Percentiles rank a stretch among this genome's conserved stretches.
These are phyloP conservation scores for Trogon surrucura DNA, from an alignment of 2,113 vertebrate species.

Conservation along the genomic window DNA sequence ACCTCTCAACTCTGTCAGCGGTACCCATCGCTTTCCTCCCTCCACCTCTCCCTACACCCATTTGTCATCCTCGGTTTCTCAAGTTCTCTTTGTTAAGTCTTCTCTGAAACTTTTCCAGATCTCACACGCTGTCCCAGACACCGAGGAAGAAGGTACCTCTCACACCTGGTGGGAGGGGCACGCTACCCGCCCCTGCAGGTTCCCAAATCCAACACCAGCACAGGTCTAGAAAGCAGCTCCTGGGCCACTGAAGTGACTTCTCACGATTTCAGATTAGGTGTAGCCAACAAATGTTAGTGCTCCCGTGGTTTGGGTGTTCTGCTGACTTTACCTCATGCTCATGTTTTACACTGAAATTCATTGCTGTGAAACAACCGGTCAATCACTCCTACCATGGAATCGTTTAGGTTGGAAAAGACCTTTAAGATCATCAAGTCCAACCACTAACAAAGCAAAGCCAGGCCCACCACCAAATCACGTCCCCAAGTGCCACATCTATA, in stretches of 20 bases:
- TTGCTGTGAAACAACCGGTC: background rate
- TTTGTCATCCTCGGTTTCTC: background rate
- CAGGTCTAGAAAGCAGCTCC: background rate
- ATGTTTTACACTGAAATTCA: too few relatives aligned
- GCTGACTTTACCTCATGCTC: background rate
- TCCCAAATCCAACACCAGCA: background rate
- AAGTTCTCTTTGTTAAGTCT: background rate
- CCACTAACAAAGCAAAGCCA: too few relatives aligned
- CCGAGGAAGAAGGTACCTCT: too few relatives aligned
- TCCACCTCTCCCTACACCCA: background rate
- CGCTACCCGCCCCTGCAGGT: too few relatives aligned
- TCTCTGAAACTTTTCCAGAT: background rate
- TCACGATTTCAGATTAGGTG: fast-evolving
- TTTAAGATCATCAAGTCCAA: too few relatives aligned
- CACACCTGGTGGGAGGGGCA: too few relatives aligned
- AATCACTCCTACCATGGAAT: background rate
- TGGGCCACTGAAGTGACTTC: background rate
- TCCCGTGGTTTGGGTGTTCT: background rate
- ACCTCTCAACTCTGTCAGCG: background rate
- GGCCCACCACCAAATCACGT: too few relatives aligned
- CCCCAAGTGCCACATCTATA: too few relatives aligned
- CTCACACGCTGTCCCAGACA: background rate
- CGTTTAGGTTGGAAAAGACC: too few relatives aligned
- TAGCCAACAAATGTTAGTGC: background rate
- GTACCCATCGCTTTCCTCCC: background rate